Base-by-base conservation (phyloP, 2,888 invertebrate genomes). In the Tinea pellionella region DNA sequence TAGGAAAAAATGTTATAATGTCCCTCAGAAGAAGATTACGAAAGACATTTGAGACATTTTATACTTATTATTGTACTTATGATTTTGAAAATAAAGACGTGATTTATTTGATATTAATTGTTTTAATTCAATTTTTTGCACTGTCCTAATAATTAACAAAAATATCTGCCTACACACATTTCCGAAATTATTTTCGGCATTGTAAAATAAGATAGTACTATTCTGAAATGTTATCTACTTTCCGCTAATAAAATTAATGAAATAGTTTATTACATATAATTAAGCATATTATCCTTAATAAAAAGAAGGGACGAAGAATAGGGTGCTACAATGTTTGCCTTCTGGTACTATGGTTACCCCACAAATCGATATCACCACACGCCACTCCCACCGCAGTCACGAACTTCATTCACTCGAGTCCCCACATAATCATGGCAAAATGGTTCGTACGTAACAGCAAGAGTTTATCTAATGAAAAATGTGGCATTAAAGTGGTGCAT, bases 321-420 rank as follows among this genome's bases (percentile, higher is more conserved):
- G 24, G 24, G 37, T 37, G 9, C 1, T 37, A 37, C 12, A 2
- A n/a, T 53, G 53, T 53, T 53, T 18, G 19, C 8, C 7, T 18
- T 2, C 15, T 24, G 57, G 32, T 57, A 32, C 57, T 16, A 57
- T 57, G 57, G 57, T 57, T 19, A 57, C 57, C 15, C 15, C 30
- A 47, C 47, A 11, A 16, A 57, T 57, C 57, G 57, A 57, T 57
- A 19, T 57, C 32, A 19, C 57, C 57, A 19, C 57, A 55, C 55
- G 16, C 57, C 15, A 19, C 57, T 15, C 7, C 30, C 57, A 55
- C 55, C 24, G 29, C 11, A 55, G 55, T 55, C 55, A 55, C 55
- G 55, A 19, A 55, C 7, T 24, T 12, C 24, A 47, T 18, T 15
- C 18, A 18, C 37, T 12, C 2, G 13, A 12, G 16, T 12, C 24